A percentile compares a stretch with the other conserved stretches of the same genome.
These are phyloP conservation scores for Aspiorhynchus laticeps DNA, from an alignment of 2,113 vertebrate species.

Conservation along the genomic window DNA sequence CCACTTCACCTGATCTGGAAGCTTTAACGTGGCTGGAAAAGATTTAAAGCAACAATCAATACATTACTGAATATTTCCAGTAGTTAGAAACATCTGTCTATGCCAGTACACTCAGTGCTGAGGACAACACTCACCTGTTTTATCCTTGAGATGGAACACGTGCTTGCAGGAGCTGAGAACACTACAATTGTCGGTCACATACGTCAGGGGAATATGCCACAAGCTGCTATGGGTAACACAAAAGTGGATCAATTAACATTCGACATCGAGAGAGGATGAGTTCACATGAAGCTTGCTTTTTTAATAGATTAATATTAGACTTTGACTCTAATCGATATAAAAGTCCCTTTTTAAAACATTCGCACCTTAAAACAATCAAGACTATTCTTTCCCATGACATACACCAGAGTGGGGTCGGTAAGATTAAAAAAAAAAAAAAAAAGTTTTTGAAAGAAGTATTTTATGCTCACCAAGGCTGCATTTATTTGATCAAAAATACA, in stretches of 20 bases:
- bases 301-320: not conserved
- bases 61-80: not conserved
- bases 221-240: slow-evolving; percentile 68
- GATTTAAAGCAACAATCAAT: not conserved
- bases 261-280: not conserved
- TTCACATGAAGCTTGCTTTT: not conserved
- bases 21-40: slow-evolving; percentile 76
- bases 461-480: not conserved
- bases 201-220: slow-evolving; percentile 92
- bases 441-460: not conserved
- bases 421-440: not conserved
- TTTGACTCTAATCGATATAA: not conserved
- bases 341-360: not conserved
- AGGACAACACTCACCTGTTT: slow-evolving; percentile 78
- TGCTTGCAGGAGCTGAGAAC: slow-evolving; percentile 67
- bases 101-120: not conserved
- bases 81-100: not conserved
- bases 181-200: slow-evolving; percentile 81
- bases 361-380: not conserved
- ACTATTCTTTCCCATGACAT: not conserved
- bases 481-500: not conserved
- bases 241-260: not conserved
- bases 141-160: slow-evolving; percentile 79
- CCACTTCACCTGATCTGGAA: slow-evolving; percentile 84
- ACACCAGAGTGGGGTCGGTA: not conserved